Conservation (phyloP, 1,140 invertebrate species). For the Macrobrachium rosenbergii region DNA sequence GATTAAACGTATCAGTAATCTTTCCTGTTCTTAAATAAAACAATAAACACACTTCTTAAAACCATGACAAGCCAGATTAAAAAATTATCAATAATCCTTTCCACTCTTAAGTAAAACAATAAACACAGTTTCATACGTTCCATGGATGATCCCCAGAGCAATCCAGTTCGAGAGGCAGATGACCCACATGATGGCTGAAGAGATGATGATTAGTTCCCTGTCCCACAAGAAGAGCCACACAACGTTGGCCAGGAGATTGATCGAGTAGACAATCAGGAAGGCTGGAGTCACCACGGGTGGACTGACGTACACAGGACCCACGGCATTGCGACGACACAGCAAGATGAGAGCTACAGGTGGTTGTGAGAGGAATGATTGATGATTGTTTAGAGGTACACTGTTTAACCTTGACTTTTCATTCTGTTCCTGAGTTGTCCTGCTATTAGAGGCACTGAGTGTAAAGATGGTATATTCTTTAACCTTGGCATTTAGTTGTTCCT, state of each 20-base stretch:
- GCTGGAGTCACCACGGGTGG: slow-evolving; percentile 33
- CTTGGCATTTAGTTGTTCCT: too few relatives aligned
- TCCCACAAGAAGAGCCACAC: slow-evolving; percentile 57
- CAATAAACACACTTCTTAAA: too few relatives aligned
- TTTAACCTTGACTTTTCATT: too few relatives aligned
- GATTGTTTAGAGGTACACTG: background rate
- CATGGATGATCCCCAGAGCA: slow-evolving; percentile 41
- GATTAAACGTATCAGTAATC: too few relatives aligned
- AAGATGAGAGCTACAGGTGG: slow-evolving; percentile 33
- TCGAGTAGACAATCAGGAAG: slow-evolving; percentile 47
- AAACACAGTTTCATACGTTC: slow-evolving; percentile 12
- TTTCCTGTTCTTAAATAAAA: too few relatives aligned
- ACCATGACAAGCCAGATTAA: too few relatives aligned
- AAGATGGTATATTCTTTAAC: too few relatives aligned
- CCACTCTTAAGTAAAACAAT: background rate
- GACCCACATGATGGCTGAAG: slow-evolving; percentile 50
- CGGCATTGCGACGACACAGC: slow-evolving; percentile 50
- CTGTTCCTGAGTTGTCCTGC: background rate
- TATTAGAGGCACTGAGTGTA: too few relatives aligned
- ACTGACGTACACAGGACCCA: slow-evolving; percentile 44
- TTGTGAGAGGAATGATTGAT: background rate
- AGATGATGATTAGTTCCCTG: slow-evolving; percentile 34
- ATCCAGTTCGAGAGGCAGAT: slow-evolving; percentile 54
- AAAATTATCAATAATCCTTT: too few relatives aligned
- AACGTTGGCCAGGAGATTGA: slow-evolving; percentile 54